These are phyloP conservation scores for Megalops cyprinoides DNA, from an alignment of 2,797 vertebrate species.

Conservation along the genomic window DNA sequence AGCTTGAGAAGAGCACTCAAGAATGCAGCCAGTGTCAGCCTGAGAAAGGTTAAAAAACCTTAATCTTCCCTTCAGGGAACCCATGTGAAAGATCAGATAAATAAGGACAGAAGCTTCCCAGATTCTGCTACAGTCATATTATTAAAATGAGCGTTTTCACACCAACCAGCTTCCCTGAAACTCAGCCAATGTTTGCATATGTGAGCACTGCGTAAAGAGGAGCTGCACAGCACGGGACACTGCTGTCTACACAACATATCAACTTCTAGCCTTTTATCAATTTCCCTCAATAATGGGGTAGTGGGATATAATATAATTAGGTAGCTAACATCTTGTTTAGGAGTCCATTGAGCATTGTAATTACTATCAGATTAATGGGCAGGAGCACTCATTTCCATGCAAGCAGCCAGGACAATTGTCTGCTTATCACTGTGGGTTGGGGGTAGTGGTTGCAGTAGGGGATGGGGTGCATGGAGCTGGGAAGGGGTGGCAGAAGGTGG, in stretches of 20 bases:
- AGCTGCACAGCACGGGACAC: slow-evolving; percentile 2
- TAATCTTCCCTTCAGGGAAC: slow-evolving; percentile 35
- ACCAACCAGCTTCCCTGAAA: slow-evolving; percentile 36
- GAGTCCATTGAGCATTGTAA: slow-evolving; percentile 73
- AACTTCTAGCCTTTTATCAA: slow-evolving; percentile 60
- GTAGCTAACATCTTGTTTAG: slow-evolving; percentile 68
- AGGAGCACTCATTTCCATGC: slow-evolving; percentile 56
- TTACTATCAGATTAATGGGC: slow-evolving; percentile 74
- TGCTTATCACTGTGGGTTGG: slow-evolving; percentile 66
- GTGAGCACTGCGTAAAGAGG: slow-evolving; percentile 30
- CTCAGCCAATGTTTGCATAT: slow-evolving; percentile 29
- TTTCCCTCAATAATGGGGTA: slow-evolving; percentile 46
- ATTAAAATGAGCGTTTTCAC: slow-evolving; percentile 37
- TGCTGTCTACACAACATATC: slow-evolving; percentile 21
- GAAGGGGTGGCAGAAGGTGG: slow-evolving; percentile 43
- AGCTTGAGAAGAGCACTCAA: slow-evolving; percentile 25
- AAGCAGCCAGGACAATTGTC: slow-evolving; percentile 65
- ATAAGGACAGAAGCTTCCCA: slow-evolving; percentile 38
- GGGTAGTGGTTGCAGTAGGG: slow-evolving; percentile 27
- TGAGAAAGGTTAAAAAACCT: slow-evolving; percentile 35
- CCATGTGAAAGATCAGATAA: slow-evolving; percentile 42
- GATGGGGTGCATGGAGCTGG: slow-evolving; percentile 26
- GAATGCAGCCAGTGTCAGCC: slow-evolving; percentile 25
- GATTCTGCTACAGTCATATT: slow-evolving; percentile 40
- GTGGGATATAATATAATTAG: slow-evolving; percentile 70